Base-by-base conservation (phyloP, 2,888 invertebrate genomes). In the Xestia c-nigrum region DNA sequence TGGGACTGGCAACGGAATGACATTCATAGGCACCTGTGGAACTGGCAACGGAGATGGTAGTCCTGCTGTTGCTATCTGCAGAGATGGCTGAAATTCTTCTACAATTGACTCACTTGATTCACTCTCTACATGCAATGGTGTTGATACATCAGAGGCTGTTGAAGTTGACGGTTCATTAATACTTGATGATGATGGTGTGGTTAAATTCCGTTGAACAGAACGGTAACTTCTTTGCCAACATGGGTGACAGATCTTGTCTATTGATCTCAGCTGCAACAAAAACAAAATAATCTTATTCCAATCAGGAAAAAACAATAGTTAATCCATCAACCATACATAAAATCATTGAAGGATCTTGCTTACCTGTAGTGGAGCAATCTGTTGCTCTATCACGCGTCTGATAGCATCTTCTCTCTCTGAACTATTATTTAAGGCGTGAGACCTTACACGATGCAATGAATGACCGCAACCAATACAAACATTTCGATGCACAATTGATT, bases 401-500 rank as follows among this genome's bases (percentile, higher is more conserved):
- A 68, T 69, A 24, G 59, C 31, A 59, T 59, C 43, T 57, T 69
- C 70, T 70, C 46, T 59, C 46, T 70, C 46, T 59, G 70, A 59
- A 70, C 70, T 46, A 59, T 21, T 70, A 59, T 59, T 21, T 70
- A 59, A 59, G 46, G 59, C 31, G 57, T 69, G 69, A 69, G 55
- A 69, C 70, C 59, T 70, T 59, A 69, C 43, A 43, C 69, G 55
- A 57, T 69, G 43, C 59, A 70, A 46, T 59, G 70, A 70, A 70
- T 70, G 70, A 69, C 55, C 69, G 57, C 69, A 69, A 69, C 69
- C 21, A 68, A 69, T 24, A 57, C 24, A 57, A 69, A 57, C 0
- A 68, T 68, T 68, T 68, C 68, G 68, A 68, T 55, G 68, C 68
- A 68, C 68, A 68, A 55, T 68, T 52, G 68, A 55, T 68, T 40